Evolutionary conservation across 2,113 vertebrate species (phyloP).

Genomic region (Marmota flaviventris): DNA sequence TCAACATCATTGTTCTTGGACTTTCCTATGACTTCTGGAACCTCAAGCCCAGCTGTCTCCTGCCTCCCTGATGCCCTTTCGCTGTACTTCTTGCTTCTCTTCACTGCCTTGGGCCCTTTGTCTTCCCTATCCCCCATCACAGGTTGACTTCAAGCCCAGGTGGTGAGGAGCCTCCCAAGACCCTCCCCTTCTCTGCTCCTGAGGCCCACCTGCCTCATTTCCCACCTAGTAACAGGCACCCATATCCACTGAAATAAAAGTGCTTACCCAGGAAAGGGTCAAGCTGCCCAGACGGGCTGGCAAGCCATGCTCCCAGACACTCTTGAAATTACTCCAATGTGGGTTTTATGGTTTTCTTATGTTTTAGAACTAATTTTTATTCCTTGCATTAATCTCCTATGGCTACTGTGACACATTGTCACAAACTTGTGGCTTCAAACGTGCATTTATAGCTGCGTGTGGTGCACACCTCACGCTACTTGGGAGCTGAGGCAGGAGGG

Average conservation of each 20-base stretch:
- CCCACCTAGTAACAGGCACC: not conserved
- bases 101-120: too few species aligned
- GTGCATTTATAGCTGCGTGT: too few species aligned
- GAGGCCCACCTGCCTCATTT: not conserved
- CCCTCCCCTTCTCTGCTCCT: too few species aligned
- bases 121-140: not conserved
- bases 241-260: too few species aligned
- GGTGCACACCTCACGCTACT: not conserved
- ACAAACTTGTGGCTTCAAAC: not conserved
- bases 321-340: not conserved
- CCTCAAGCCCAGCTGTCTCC: not conserved
- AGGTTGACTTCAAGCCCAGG: not conserved
- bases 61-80: not conserved
- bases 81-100: not conserved
- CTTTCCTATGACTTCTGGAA: not conserved
- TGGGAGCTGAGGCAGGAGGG: not conserved
- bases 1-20: not conserved
- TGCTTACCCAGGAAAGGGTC: not conserved
- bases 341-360: not conserved
- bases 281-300: too few species aligned
- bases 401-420: not conserved
- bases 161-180: not conserved
- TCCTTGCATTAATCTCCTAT: not conserved
- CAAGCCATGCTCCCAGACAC: not conserved
- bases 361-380: not conserved